These are phyloP conservation scores for Pseudomyrmex sp. DNA, from an alignment of 1,140 invertebrate genomes.

Conservation along the genomic window DNA sequence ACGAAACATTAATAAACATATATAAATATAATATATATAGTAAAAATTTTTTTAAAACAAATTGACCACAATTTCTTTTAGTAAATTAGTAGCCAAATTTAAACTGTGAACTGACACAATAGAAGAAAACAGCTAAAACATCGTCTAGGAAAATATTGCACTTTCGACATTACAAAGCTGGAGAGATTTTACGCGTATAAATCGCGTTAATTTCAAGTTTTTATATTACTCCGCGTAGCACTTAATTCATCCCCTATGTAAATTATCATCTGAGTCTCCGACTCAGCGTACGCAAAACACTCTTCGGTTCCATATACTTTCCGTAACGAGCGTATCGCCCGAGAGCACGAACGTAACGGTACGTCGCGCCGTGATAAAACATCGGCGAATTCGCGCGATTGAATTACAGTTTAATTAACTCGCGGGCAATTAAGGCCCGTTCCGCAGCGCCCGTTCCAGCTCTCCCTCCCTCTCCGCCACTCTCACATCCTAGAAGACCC, in stretches of 20 bases:
- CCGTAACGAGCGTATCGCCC: slow-evolving; percentile 71
- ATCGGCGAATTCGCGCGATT: slow-evolving; percentile 84
- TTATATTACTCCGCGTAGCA: slow-evolving; percentile 47
- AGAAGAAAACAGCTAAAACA: neutral
- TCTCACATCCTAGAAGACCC: slow-evolving; percentile 38
- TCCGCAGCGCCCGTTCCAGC: slow-evolving; percentile 38
- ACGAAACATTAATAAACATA: neutral
- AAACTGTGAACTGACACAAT: neutral
- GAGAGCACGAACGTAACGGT: slow-evolving; percentile 71
- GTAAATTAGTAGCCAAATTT: neutral
- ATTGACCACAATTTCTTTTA: neutral
- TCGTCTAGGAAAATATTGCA: slow-evolving; percentile 16
- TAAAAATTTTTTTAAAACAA: neutral
- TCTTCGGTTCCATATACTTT: slow-evolving; percentile 66
- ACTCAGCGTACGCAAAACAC: slow-evolving; percentile 67
- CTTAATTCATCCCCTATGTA: slow-evolving; percentile 56
- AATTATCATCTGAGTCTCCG: slow-evolving; percentile 61
- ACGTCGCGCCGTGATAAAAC: slow-evolving; percentile 81
- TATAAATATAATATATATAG: neutral
- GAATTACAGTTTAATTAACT: slow-evolving; percentile 85
- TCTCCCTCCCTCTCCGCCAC: neutral
- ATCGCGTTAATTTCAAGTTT: slow-evolving; percentile 28
- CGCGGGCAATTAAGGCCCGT: slow-evolving; percentile 82
- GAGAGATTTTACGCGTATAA: slow-evolving; percentile 8
- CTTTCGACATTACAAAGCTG: neutral